These are phyloP conservation scores for Syrista parreyssii DNA, from an alignment of 2,888 invertebrate species.

Conservation along the genomic window DNA sequence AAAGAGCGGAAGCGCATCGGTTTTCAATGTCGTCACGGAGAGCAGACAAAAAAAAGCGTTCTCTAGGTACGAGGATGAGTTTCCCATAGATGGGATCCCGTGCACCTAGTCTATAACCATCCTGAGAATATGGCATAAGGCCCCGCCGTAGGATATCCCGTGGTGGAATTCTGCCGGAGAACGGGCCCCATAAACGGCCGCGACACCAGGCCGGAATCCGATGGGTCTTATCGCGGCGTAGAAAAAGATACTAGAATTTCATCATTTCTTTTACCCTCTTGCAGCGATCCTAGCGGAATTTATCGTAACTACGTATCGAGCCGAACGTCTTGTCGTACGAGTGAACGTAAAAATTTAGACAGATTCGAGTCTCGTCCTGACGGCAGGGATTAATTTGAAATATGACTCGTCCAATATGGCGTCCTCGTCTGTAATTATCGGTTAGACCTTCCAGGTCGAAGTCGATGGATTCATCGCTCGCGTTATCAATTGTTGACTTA, in stretches of 20 bases:
- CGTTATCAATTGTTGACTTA: too few relatives aligned
- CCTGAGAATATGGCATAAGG: conserved; percentile 10
- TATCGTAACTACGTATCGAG: not conserved
- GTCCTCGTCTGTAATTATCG: too few relatives aligned
- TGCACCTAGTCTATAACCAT: not conserved
- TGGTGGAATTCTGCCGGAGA: conserved; percentile 15
- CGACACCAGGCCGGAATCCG: conserved; percentile 28
- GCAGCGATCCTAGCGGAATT: not conserved
- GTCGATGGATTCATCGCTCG: too few relatives aligned
- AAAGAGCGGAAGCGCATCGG: not conserved
- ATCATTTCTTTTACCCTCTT: too few relatives aligned
- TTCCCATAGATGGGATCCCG: not conserved
- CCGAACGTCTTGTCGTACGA: too few relatives aligned
- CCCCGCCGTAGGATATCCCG: conserved; percentile 18
- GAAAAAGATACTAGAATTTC: not conserved
- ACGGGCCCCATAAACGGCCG: conserved; percentile 27
- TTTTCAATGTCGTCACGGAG: not conserved
- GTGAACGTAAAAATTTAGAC: too few relatives aligned
- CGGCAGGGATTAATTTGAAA: too few relatives aligned
- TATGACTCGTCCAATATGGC: too few relatives aligned
- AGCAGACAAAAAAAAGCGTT: not conserved
- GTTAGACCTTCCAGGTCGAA: too few relatives aligned
- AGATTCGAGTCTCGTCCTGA: too few relatives aligned
- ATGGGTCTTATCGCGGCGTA: conserved; percentile 19
- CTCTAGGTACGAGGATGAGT: not conserved